Conservation (phyloP, 2,113 vertebrate species). For the Athene cunicularia region DNA sequence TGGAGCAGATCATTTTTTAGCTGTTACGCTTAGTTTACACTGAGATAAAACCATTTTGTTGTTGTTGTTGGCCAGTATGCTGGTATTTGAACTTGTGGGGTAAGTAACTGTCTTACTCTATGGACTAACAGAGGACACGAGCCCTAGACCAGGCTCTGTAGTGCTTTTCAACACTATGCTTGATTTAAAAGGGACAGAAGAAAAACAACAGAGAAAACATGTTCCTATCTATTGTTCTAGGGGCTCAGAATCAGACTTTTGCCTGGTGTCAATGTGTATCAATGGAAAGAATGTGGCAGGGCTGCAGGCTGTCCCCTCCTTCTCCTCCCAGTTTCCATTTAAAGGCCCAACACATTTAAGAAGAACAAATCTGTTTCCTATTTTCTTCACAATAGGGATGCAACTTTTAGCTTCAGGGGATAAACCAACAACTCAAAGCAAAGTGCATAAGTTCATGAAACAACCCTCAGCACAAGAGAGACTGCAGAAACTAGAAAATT, state of each 20-base stretch:
- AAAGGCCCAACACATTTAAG: neutral
- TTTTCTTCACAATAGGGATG: conserved; percentile 52
- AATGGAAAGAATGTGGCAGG: conserved; percentile 33
- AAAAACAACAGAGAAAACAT: conserved; percentile 2
- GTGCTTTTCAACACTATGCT: neutral
- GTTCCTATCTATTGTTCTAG: conserved; percentile 31
- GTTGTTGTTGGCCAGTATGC: neutral
- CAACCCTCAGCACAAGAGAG: neutral
- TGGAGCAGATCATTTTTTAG: neutral
- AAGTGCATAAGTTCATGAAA: conserved; percentile 20
- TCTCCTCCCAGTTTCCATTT: conserved; percentile 24
- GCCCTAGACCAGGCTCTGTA: neutral
- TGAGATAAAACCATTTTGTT: conserved; percentile 14
- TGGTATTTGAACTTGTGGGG: neutral
- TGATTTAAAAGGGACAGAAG: neutral
- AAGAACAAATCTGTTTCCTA: conserved; percentile 38
- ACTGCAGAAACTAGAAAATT: neutral
- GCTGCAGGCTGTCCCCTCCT: conserved; percentile 8
- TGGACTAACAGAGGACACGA: neutral
- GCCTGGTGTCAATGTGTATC: neutral
- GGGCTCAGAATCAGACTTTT: neutral
- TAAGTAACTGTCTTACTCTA: neutral
- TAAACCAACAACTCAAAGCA: neutral
- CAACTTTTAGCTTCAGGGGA: conserved; percentile 15
- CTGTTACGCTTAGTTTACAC: neutral